These are phyloP conservation scores for Globodera rostochiensis DNA, from an alignment of 1,140 invertebrate species.

Conservation along the genomic window DNA sequence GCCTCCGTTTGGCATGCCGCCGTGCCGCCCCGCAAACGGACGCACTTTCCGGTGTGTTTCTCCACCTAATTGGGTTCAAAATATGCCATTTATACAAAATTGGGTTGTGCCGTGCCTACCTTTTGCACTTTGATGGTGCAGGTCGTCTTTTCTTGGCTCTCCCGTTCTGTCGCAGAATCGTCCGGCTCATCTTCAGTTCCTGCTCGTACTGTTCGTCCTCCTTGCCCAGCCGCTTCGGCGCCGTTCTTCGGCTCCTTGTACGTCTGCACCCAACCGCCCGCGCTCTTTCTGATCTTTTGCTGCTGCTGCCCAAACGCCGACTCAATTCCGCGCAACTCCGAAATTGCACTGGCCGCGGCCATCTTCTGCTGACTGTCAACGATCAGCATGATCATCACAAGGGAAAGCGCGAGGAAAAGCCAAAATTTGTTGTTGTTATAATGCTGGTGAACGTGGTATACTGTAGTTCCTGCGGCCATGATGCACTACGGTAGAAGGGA, in stretches of 20 bases:
- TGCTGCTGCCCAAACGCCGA: not conserved
- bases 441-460: not conserved
- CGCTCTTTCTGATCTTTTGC: not conserved
- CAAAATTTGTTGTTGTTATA: not conserved
- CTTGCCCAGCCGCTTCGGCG: not conserved
- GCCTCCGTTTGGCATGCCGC: constrained; percentile 28
- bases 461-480: not conserved
- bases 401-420: not conserved
- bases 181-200: not conserved
- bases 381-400: not conserved
- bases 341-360: not conserved
- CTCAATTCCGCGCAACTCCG: too few relatives aligned
- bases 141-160: constrained; percentile 4
- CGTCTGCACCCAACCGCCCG: constrained; percentile 22
- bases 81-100: not conserved
- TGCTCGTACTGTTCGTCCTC: not conserved
- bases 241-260: constrained; percentile 24
- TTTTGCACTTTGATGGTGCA: constrained; percentile 34
- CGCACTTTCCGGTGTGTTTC: constrained; percentile 29
- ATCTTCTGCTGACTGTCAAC: not conserved
- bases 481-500: not conserved
- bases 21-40: constrained; percentile 27
- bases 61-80: constrained; percentile 18
- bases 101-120: not conserved
- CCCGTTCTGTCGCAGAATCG: not conserved